Evolutionary conservation across 2,113 vertebrate species (phyloP).

Genomic region (Uria aalge): DNA sequence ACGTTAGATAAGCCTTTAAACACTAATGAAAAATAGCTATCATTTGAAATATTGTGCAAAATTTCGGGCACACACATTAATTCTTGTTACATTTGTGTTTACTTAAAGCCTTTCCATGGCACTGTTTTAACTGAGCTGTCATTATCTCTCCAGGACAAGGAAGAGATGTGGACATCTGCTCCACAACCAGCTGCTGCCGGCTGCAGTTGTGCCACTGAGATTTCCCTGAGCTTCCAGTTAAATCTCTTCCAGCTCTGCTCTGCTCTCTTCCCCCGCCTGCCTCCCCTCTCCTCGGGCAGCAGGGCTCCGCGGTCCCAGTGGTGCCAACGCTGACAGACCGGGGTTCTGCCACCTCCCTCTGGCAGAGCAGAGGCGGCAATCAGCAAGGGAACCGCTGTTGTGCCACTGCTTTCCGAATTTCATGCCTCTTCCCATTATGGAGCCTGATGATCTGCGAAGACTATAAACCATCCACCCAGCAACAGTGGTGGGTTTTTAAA

Average conservation of each 20-base stretch:
- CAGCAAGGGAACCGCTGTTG: not conserved
- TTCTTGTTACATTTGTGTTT: accelerated
- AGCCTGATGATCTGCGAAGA: not conserved
- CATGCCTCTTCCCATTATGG: not conserved
- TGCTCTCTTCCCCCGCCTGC: not conserved
- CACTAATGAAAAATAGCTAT: accelerated
- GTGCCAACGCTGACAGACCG: accelerated
- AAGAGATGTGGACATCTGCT: not conserved
- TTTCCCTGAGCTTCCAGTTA: not conserved
- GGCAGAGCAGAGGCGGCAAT: not conserved
- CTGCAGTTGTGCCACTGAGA: not conserved
- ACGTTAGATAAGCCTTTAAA: not conserved
- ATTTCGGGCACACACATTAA: not conserved
- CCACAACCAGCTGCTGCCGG: not conserved
- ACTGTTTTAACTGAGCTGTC: not conserved
- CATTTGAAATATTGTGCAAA: accelerated
- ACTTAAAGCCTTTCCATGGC: not conserved
- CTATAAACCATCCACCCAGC: not conserved
- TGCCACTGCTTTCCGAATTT: not conserved
- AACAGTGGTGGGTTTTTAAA: not conserved
- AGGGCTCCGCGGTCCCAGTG: accelerated
- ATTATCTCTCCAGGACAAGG: not conserved
- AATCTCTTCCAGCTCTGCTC: not conserved
- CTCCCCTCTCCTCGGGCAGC: not conserved
- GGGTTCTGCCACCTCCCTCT: accelerated